Evolutionary conservation across 2,113 vertebrate species (phyloP).

Genomic region (Nyctibius bracteatus): DNA sequence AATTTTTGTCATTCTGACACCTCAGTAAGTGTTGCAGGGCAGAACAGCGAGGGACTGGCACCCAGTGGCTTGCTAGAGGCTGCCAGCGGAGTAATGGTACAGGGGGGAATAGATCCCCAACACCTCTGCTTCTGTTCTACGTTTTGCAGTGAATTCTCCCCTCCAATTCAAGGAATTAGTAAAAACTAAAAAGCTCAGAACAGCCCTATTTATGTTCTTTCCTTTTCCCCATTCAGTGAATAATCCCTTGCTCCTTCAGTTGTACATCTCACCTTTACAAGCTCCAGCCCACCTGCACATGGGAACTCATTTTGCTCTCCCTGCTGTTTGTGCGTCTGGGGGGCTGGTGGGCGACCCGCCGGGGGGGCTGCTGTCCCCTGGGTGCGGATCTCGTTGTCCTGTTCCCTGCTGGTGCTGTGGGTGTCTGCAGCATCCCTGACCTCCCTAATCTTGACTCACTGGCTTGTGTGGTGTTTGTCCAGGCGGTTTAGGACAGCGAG

Average conservation of each 20-base stretch:
- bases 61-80: background rate
- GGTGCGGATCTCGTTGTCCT: fast-evolving
- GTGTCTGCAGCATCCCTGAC: background rate
- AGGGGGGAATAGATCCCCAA: no score
- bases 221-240: background rate
- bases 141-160: background rate
- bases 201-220: background rate
- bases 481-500: fast-evolving
- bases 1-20: background rate
- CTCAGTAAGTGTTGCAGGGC: background rate
- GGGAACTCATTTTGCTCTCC: background rate
- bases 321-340: background rate
- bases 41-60: background rate
- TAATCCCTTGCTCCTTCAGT: background rate
- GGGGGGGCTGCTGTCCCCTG: fast-evolving
- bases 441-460: background rate
- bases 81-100: background rate
- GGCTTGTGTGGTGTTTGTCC: background rate
- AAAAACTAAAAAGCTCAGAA: background rate
- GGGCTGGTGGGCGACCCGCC: background rate
- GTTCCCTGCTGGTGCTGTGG: background rate
- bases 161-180: background rate
- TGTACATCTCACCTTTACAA: background rate
- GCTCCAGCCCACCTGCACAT: background rate
- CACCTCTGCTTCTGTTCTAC: background rate